phyloP scores from a whole-genome alignment of 92 coral and sea anemone genomes.

The Phymanthus crucifer region DNA sequence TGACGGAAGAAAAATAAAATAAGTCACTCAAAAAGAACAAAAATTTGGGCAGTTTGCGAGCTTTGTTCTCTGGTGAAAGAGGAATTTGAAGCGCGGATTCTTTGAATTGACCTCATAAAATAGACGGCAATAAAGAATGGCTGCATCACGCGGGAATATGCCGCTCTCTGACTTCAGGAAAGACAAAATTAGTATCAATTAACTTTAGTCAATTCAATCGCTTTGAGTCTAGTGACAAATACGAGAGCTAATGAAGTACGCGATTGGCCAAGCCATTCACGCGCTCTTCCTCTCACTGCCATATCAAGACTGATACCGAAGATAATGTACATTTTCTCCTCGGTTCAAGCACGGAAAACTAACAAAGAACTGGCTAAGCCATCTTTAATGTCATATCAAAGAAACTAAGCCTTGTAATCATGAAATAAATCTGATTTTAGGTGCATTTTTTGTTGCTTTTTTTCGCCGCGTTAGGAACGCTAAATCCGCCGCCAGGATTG shows the following conservation, averaged over 20 bases:
- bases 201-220: conserved; percentile 1
- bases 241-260: background rate
- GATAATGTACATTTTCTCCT: conserved; percentile 19
- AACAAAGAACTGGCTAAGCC: background rate
- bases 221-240: background rate
- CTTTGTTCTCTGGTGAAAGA: background rate
- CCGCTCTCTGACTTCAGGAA: background rate
- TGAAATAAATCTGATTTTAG: background rate
- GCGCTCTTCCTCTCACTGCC: background rate
- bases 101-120: background rate
- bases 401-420: background rate
- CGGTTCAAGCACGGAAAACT: conserved; percentile 21
- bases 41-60: background rate
- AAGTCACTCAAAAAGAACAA: too few relatives aligned
- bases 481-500: background rate
- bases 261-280: background rate
- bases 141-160: background rate
- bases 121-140: background rate
- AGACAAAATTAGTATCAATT: background rate
- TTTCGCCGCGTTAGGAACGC: background rate
- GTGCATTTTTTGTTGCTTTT: background rate
- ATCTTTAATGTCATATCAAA: conserved; percentile 12
- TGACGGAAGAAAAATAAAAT: background rate
- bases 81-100: too few relatives aligned
- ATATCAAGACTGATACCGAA: background rate